A percentile compares a stretch with the other conserved stretches of the same genome.
Evolutionary conservation across 2,888 invertebrate genomes (phyloP).

Genomic region (Cheilosia vernalis): DNA sequence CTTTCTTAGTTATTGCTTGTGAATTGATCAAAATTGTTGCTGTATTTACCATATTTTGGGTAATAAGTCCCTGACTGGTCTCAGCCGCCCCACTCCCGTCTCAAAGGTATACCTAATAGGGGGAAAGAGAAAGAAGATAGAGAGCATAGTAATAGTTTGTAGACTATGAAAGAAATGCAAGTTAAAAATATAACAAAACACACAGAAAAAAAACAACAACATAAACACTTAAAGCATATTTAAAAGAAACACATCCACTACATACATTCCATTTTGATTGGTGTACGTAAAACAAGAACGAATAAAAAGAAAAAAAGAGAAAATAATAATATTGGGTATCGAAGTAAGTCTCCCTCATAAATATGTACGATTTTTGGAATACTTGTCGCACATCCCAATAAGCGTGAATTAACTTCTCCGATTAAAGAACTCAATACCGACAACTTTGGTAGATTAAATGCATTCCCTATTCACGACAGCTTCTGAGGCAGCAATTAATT

Average conservation of each 20-base stretch:
- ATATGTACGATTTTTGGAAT: no score
- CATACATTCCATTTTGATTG: slow-evolving; percentile 20
- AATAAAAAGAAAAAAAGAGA: neutral
- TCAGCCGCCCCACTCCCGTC: slow-evolving; percentile 85
- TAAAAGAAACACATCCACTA: slow-evolving; percentile 7
- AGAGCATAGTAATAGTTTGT: slow-evolving; percentile 76
- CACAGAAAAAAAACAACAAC: slow-evolving; percentile 70
- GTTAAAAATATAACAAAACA: slow-evolving; percentile 8
- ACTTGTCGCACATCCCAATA: no score
- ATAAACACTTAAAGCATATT: slow-evolving; percentile 23
- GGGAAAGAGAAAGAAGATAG: slow-evolving; percentile 80
- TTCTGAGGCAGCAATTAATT: no score
- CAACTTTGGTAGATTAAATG: no score
- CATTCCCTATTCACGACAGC: no score
- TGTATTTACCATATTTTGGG: slow-evolving; percentile 84
- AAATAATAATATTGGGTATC: neutral
- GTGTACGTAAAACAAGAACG: neutral
- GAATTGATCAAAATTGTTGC: slow-evolving; percentile 76
- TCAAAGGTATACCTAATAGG: slow-evolving; percentile 84
- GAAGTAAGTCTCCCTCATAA: no score
- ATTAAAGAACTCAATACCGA: no score
- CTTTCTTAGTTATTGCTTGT: slow-evolving; percentile 63
- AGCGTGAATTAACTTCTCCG: no score
- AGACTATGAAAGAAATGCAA: slow-evolving; percentile 46
- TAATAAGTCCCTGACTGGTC: slow-evolving; percentile 84